Conservation (phyloP, 2,797 vertebrate species). For the Gallinago nigripennis region DNA sequence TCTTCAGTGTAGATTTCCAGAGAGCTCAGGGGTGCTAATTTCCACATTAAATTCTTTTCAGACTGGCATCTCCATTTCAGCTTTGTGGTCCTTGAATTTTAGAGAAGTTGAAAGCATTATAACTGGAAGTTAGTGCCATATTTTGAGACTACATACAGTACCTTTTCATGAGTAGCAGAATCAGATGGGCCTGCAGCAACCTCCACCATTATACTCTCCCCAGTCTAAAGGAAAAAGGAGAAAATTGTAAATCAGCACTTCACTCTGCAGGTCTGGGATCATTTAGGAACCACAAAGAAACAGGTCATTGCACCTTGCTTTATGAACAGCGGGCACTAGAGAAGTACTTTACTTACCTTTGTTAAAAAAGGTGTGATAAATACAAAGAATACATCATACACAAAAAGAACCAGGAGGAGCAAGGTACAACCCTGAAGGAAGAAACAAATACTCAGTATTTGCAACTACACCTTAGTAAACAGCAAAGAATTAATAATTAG, state of each 20-base stretch:
- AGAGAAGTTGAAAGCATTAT: background rate
- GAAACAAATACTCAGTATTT: background rate
- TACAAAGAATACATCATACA: conserved; percentile 97
- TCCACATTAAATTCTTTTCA: background rate
- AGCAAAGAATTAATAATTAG: background rate
- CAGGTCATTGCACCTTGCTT: background rate
- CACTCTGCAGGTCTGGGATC: background rate
- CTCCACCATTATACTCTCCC: conserved; percentile 97
- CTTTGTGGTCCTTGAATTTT: background rate
- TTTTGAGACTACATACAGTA: conserved; percentile 32
- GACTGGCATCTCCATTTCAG: background rate
- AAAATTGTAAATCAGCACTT: background rate
- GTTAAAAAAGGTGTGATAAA: conserved; percentile 94
- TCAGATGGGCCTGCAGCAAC: conserved; percentile 93
- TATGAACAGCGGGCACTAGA: background rate
- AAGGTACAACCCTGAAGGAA: conserved; percentile 89
- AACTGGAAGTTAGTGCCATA: background rate
- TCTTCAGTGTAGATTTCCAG: background rate
- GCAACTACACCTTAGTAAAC: background rate
- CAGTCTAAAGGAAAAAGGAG: conserved; percentile 78
- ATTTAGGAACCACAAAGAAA: background rate
- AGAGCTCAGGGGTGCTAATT: background rate
- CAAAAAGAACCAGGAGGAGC: conserved; percentile 89
- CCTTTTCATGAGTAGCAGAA: conserved; percentile 93
- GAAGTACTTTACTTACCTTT: conserved; percentile 77